Conservation (phyloP, 2,888 invertebrate species). For the Netelia fuscicornis region DNA sequence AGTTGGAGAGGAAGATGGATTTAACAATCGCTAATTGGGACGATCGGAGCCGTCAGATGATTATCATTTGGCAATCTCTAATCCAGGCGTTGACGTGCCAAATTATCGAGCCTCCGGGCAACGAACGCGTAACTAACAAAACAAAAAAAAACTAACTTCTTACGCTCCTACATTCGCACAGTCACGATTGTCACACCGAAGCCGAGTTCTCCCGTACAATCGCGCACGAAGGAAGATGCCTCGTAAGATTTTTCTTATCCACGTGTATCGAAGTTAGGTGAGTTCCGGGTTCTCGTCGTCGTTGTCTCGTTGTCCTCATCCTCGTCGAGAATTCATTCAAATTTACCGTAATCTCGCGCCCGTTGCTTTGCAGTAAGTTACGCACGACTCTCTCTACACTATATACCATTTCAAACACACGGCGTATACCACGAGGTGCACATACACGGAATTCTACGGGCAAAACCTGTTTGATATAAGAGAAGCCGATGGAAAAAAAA, state of each 20-base stretch:
- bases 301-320: conserved; percentile 34
- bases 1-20: conserved; percentile 7
- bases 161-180: conserved; percentile 14
- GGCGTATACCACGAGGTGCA: background rate
- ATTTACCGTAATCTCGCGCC: conserved; percentile 64
- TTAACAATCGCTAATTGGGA: conserved; percentile 42
- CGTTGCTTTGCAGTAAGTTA: conserved; percentile 43
- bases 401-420: conserved; percentile 24
- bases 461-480: conserved; percentile 48
- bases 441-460: conserved; percentile 8
- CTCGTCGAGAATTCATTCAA: conserved; percentile 60
- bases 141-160: background rate
- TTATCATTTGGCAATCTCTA: conserved; percentile 22
- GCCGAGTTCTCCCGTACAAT: background rate
- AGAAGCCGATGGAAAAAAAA: conserved; percentile 29
- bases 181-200: background rate
- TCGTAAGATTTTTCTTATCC: conserved; percentile 60
- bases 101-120: conserved; percentile 37
- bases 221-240: conserved; percentile 40
- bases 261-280: conserved; percentile 48
- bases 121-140: background rate
- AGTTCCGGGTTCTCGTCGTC: conserved; percentile 63
- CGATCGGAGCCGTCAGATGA: conserved; percentile 17
- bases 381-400: conserved; percentile 28
- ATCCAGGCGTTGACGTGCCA: conserved; percentile 7